phyloP scores from a whole-genome alignment of 2,888 invertebrate species.

The Drosophila kokeensis region DNA sequence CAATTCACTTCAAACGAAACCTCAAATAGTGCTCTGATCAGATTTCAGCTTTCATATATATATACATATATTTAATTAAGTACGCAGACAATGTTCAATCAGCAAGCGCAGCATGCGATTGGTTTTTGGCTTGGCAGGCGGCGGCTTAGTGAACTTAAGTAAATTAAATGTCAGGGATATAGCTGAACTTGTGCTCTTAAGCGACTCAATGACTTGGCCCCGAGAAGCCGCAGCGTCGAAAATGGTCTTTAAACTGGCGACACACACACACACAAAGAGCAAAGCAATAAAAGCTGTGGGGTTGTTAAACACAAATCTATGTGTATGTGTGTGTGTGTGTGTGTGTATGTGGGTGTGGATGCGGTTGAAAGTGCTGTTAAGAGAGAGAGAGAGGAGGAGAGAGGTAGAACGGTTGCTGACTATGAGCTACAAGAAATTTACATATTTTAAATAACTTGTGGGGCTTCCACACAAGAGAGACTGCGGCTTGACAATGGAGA shows the following conservation, averaged over 20 bases:
- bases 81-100: constrained; percentile 40
- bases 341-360: constrained; percentile 14
- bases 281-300: constrained; percentile 61
- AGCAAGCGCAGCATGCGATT: constrained; percentile 51
- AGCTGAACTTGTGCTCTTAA: constrained; percentile 27
- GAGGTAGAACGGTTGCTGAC: constrained; percentile 20
- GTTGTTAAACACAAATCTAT: constrained; percentile 14
- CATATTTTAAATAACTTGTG: constrained; percentile 78
- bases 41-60: constrained; percentile 10
- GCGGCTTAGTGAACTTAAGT: constrained; percentile 65
- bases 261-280: constrained; percentile 51
- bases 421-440: constrained; percentile 65
- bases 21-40: constrained; percentile 11
- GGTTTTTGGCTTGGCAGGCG: constrained; percentile 34
- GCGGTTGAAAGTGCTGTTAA: constrained; percentile 5
- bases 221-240: constrained; percentile 27
- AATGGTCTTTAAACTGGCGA: constrained; percentile 66
- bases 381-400: neutral
- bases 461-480: constrained; percentile 38
- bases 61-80: constrained; percentile 65
- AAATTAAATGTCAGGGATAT: constrained; percentile 66
- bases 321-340: constrained; percentile 16
- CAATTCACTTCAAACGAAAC: constrained; percentile 40
- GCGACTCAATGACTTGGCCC: constrained; percentile 11
- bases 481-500: constrained; percentile 63